Evolutionary conservation across 2,888 invertebrate genomes (phyloP), one percentile per base, ranked within the genome.

Genomic region (Amiota mariae): DNA sequence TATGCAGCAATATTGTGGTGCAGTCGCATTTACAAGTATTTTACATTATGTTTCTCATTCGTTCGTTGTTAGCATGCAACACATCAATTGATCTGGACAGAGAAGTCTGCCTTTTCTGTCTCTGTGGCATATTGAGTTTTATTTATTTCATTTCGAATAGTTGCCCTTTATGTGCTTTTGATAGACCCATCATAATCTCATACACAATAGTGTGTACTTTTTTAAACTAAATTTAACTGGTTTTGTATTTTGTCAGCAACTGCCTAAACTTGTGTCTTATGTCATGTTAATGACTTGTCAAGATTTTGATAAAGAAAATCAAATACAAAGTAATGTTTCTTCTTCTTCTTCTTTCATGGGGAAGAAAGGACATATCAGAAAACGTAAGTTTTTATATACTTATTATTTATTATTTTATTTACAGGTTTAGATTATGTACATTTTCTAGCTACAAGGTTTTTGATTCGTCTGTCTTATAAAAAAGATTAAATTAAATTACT

Each of bases 231-330:
- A n/a, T 0, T 12, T n/a, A n/a, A 12, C 8, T 51, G 12, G 4
- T 4, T 12, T 51, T 51, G n/a, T 51, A 51, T 51, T 59, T 20
- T 59, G 59, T 59, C 12, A 59, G 20, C 57, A 54, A n/a, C n/a
- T 54, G 54, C 54, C n/a, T 13, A 54, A 54, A 13, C 8, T 54
- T 15, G 15, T 54, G 54, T 54, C 54, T 6, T 54, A 64, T 73
- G 75, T 76, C 77, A 73, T 77, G 77, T 77, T 77, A 77, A 77
- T 74, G 73, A 72, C 74, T 73, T 77, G 75, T 77, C 75, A 74
- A 36, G 6, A 6, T 36, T 36, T 6, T 36, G 36, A 4, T 36
- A 36, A 36, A 36, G 36, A 36, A 36, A 36, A 36, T 2, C 36
- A 36, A 4, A 2, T 6, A 36, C 4, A 36, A 36, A 36, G 2